Percentiles rank a stretch among this genome's conserved stretches.
phyloP scores from a whole-genome alignment of 2,888 invertebrate species.

The Drepana falcataria region DNA sequence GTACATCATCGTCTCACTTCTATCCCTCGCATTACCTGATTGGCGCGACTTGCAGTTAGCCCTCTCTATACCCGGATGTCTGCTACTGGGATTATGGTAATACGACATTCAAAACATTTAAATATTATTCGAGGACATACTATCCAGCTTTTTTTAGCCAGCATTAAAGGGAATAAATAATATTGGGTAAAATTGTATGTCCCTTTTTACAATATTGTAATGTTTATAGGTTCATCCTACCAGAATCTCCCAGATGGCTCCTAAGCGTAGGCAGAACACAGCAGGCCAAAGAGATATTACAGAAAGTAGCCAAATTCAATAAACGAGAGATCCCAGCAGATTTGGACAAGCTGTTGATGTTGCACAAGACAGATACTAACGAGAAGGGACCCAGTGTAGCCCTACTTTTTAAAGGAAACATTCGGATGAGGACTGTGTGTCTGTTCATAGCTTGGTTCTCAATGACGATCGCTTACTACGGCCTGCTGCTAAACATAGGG shows the following conservation, averaged over 20 bases:
- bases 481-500: slow-evolving; percentile 84
- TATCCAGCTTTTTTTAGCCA: too few relatives aligned
- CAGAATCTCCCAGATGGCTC: slow-evolving; percentile 90
- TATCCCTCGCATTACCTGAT: slow-evolving; percentile 84
- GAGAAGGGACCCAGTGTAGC: slow-evolving; percentile 77
- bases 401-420: slow-evolving; percentile 82
- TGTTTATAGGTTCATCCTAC: slow-evolving; percentile 82
- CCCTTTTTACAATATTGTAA: neutral
- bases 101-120: neutral
- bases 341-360: slow-evolving; percentile 83
- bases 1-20: slow-evolving; percentile 84
- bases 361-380: slow-evolving; percentile 59
- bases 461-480: slow-evolving; percentile 88
- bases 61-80: slow-evolving; percentile 84
- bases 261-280: slow-evolving; percentile 84
- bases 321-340: slow-evolving; percentile 81
- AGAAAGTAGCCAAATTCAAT: slow-evolving; percentile 83
- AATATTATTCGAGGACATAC: too few relatives aligned
- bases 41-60: slow-evolving; percentile 86
- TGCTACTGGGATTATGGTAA: slow-evolving; percentile 83
- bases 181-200: neutral
- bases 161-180: too few relatives aligned
- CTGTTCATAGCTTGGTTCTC: slow-evolving; percentile 87
- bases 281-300: slow-evolving; percentile 82
- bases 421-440: slow-evolving; percentile 83